Evolutionary conservation across 2,113 vertebrate genomes (phyloP).

Genomic region (Pseudonaja textilis): DNA sequence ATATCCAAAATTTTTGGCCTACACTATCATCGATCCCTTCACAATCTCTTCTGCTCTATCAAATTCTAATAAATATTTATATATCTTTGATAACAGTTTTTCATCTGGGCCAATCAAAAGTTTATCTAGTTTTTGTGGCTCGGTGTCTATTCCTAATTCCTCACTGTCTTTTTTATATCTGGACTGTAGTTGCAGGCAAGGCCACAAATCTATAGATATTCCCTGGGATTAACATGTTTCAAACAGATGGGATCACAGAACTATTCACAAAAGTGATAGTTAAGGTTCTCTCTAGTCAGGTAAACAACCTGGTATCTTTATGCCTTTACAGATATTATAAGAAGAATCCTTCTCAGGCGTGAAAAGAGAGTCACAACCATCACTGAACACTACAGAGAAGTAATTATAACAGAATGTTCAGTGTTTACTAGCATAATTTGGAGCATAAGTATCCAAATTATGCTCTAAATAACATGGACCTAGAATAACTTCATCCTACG

Average conservation of each 20-base stretch:
- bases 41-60: too few species aligned
- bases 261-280: constrained; percentile 12
- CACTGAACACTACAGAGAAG: not conserved
- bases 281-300: not conserved
- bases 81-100: too few species aligned
- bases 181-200: too few species aligned
- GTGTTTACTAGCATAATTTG: not conserved
- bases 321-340: not conserved
- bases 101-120: too few species aligned
- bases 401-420: not conserved
- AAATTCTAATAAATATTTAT: too few species aligned
- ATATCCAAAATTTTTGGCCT: too few species aligned
- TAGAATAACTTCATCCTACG: not conserved
- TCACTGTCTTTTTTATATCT: too few species aligned
- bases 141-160: too few species aligned
- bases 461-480: not conserved
- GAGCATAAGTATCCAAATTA: not conserved
- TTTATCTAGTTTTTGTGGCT: too few species aligned
- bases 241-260: not conserved
- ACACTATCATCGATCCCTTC: too few species aligned
- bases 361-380: not conserved
- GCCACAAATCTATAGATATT: too few species aligned
- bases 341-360: not conserved
- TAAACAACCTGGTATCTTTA: not conserved
- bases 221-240: not conserved